Conservation (phyloP, 92 coral and sea anemone genomes). For the Desmophyllum pertusum region DNA sequence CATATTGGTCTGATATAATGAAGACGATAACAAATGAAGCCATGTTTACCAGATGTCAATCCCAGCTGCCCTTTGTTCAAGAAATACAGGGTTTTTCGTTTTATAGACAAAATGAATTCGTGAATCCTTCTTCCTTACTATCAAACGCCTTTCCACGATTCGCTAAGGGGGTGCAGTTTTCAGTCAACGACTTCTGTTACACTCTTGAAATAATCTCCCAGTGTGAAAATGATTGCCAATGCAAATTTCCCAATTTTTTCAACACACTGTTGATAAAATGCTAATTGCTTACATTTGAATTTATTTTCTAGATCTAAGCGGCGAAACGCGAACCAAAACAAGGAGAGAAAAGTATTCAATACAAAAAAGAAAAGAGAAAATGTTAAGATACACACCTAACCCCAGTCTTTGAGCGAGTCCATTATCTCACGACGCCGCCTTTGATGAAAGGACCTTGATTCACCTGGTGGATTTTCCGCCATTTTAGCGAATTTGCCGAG, state of each 20-base stretch:
- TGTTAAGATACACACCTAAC: constrained; percentile 54
- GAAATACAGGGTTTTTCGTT: constrained; percentile 48
- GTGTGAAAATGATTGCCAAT: constrained; percentile 39
- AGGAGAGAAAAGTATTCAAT: constrained; percentile 19
- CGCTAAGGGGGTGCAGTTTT: not conserved
- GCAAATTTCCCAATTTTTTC: constrained; percentile 49
- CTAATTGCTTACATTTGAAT: constrained; percentile 61
- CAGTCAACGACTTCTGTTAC: not conserved
- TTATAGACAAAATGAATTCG: constrained; percentile 36
- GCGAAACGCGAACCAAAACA: constrained; percentile 49
- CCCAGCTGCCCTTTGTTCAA: constrained; percentile 73
- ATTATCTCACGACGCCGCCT: constrained; percentile 18
- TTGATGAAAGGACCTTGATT: constrained; percentile 22
- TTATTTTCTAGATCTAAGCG: constrained; percentile 55
- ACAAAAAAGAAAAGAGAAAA: constrained; percentile 5
- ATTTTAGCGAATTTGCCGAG: constrained; percentile 19
- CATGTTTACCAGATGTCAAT: constrained; percentile 85
- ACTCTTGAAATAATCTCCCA: constrained; percentile 37
- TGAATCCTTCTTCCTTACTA: constrained; percentile 3
- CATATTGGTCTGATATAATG: constrained; percentile 56
- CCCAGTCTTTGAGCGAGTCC: constrained; percentile 29
- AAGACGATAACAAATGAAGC: constrained; percentile 70
- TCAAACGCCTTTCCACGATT: not conserved
- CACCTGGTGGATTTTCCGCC: constrained; percentile 25
- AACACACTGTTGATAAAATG: constrained; percentile 50